Conservation (phyloP, 2,797 vertebrate species). For the Cygnus olor region DNA sequence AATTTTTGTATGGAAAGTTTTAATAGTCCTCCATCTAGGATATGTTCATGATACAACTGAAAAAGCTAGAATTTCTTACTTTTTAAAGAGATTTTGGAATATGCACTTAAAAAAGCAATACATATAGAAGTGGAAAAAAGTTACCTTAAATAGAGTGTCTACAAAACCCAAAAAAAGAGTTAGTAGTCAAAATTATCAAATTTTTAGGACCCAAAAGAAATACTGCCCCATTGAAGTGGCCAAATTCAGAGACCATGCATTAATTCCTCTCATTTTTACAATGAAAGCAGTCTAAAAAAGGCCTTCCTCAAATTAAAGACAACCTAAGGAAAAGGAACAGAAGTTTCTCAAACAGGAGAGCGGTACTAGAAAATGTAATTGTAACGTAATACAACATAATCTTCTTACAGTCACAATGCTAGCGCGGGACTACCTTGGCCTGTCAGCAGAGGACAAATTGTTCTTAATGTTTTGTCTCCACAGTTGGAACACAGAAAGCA, state of each 20-base stretch:
- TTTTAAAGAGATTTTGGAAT: neutral
- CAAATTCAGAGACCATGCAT: neutral
- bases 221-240: neutral
- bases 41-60: neutral
- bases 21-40: neutral
- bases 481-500: neutral
- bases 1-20: neutral
- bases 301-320: neutral
- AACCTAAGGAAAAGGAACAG: neutral
- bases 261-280: neutral
- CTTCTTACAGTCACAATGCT: neutral
- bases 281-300: neutral
- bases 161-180: neutral
- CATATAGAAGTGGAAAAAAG: neutral
- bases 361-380: neutral
- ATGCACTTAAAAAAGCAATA: neutral
- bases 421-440: neutral
- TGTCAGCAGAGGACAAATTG: neutral
- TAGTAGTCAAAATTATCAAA: neutral
- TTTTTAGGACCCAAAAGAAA: neutral
- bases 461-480: neutral
- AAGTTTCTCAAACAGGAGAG: neutral
- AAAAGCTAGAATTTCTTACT: neutral
- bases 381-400: neutral
- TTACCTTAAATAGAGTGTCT: neutral